phyloP scores from a whole-genome alignment of 53 echinoderm and acorn worm genomes.

The Arbacia lixula region DNA sequence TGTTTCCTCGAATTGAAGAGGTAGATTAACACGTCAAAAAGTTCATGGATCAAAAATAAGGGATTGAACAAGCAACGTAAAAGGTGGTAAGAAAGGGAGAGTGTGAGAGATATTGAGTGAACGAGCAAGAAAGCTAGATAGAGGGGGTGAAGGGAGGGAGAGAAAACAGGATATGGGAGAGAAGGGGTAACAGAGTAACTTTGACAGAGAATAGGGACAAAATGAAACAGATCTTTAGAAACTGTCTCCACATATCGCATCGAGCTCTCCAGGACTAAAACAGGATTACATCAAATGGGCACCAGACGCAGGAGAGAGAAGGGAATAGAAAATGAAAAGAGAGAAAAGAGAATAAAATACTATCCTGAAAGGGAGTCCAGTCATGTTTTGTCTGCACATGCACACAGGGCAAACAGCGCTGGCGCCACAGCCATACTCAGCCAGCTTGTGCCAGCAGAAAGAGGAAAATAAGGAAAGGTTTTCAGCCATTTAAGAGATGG shows the following conservation, averaged over 20 bases:
- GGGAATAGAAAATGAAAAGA: background rate
- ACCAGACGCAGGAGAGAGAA: background rate
- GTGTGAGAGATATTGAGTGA: too few relatives aligned
- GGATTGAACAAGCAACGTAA: too few relatives aligned
- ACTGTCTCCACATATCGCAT: too few relatives aligned
- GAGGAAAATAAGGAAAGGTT: conserved; percentile 9
- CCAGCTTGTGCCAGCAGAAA: background rate
- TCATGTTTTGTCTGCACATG: conserved; percentile 52
- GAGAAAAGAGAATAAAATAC: conserved; percentile 22
- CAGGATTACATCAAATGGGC: conserved; percentile 42
- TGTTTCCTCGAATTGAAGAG: too few relatives aligned
- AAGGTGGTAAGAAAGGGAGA: background rate
- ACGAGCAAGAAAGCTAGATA: too few relatives aligned
- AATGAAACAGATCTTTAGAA: background rate
- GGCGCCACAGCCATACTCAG: conserved; percentile 51
- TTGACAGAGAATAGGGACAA: background rate
- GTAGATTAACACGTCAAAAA: too few relatives aligned
- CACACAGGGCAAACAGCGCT: conserved; percentile 51
- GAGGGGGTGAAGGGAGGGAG: too few relatives aligned
- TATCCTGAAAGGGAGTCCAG: conserved; percentile 36
- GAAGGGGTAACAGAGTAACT: background rate
- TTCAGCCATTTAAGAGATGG: conserved; percentile 2
- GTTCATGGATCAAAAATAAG: too few relatives aligned
- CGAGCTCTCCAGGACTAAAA: background rate
- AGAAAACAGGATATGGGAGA: background rate